phyloP scores from a whole-genome alignment of 2,113 vertebrate genomes.

The Brienomyrus brachyistius region DNA sequence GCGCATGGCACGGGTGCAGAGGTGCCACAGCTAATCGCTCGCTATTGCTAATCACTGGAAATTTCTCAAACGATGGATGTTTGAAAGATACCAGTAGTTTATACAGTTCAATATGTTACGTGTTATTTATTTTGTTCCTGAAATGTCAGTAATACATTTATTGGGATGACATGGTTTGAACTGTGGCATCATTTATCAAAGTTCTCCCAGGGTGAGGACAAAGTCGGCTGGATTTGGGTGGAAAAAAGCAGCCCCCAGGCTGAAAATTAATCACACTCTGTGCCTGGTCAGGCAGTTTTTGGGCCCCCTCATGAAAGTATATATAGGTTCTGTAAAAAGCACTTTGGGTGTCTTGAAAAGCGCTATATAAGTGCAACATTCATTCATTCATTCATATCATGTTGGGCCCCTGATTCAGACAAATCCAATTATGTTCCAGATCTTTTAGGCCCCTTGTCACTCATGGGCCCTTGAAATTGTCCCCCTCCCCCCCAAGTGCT shows the following conservation, averaged over 20 bases:
- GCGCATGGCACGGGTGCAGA: too few relatives aligned
- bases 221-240: not conserved
- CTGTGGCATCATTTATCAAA: not conserved
- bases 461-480: too few relatives aligned
- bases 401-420: too few relatives aligned
- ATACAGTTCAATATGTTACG: not conserved
- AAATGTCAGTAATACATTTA: not conserved
- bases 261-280: not conserved
- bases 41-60: not conserved
- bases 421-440: too few relatives aligned
- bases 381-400: too few relatives aligned
- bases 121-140: not conserved
- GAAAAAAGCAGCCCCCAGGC: not conserved
- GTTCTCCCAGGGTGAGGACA: not conserved
- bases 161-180: not conserved
- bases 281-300: not conserved
- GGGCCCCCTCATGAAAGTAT: not conserved
- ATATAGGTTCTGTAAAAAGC: too few relatives aligned
- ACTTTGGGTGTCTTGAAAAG: too few relatives aligned
- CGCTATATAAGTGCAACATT: too few relatives aligned
- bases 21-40: too few relatives aligned
- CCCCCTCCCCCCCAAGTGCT: not conserved
- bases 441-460: too few relatives aligned
- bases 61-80: not conserved
- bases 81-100: not conserved